Evolutionary conservation across 1,140 invertebrate genomes (phyloP), one percentile per base, ranked within the genome.

Genomic region (Lepidurus packardi): DNA sequence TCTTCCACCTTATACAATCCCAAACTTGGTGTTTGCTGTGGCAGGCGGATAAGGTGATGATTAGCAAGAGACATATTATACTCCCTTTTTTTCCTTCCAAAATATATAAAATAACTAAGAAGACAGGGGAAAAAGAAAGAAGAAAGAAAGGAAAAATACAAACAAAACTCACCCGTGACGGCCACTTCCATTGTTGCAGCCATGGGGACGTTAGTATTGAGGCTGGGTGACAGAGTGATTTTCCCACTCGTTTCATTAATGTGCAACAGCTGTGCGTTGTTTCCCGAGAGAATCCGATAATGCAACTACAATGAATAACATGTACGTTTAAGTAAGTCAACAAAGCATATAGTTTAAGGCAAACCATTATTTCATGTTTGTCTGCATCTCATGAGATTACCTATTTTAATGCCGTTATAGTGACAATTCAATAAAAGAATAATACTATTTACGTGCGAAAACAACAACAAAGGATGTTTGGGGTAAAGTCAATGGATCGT

Each of bases 181-280:
- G 94, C 94, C 11, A 98, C 91, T 86, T 97, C 94, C 91, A 98
- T 96, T 0, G 91, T 93, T 6, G 96, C 96, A 45, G 95, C 88
- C 83, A 97, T 93, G 0, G 96, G 94, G 8, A 99, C 94, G 85
- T 99, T 98, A 6, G 97, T 98, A 84, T 98, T 97, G 1, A 99
- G 86, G 81, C 95, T 93, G 0, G 95, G 94, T 25, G 95, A 96
- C 0, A 99, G 86, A 9, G 90, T 92, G 75, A 99, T 89, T 43
- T 94, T 90, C 3, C 97, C 97, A 0, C 91, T 90, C 0, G 90
- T 91, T 82, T 90, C 89, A 84, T 98, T 95, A 21, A 99, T 83
- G 0, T 90, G 88, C 1, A 99, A 87, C 8, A 98, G 86, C 82
- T 95, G 94, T 0, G 96, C 96, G 82, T 96, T 97, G 84, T 98